Evolutionary conservation across 2,113 vertebrate species (phyloP), one percentile per base, ranked within the genome.

Genomic region (Sinocyclocheilus anshuiensis): DNA sequence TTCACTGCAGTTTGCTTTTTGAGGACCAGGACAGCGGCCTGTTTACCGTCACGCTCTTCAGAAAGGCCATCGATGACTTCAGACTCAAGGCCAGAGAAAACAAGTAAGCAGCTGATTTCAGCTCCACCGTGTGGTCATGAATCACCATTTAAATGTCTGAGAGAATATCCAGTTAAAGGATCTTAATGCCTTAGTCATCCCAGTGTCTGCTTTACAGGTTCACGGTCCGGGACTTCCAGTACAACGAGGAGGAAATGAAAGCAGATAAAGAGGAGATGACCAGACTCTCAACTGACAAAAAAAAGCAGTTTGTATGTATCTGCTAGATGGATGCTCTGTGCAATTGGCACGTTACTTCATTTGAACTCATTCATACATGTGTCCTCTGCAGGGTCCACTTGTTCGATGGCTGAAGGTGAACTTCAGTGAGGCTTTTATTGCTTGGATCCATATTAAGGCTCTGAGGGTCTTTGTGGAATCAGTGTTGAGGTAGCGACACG

Each of bases 391-490:
- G 98, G 98, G 98, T 24, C 98, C 97, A 65, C 95, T 99, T n/a
- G 98, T 99, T 57, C 96, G 98, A 86, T 99, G 98, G 98, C 95
- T 99, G 90, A 99, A 99, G 93, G 98, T 99, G 63, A 99, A 99
- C 95, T 99, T 99, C 95, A 99, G 98, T 87, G 98, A 99, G 95
- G 98, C 97, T 45, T 99, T 99, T 92, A 99, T 99, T 86, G 98
- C 98, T 0, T 99, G 98, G 98, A 98, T 98, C 93, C 98, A 99
- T 80, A 98, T 99, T 90, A 99, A 99, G 95, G 98, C 97, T 0
- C 93, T 99, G 42, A 89, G 97, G 88, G 98, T 99, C 86, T 99
- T 99, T 92, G 98, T 99, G 89, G 98, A 99, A 89, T 99, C 98
- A 81, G 98, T 99, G 91, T 93, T 99, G 92, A 97, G 98, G 50